Evolutionary conservation across 92 coral and sea anemone species (phyloP).

Genomic region (Pocillopora meandrina): DNA sequence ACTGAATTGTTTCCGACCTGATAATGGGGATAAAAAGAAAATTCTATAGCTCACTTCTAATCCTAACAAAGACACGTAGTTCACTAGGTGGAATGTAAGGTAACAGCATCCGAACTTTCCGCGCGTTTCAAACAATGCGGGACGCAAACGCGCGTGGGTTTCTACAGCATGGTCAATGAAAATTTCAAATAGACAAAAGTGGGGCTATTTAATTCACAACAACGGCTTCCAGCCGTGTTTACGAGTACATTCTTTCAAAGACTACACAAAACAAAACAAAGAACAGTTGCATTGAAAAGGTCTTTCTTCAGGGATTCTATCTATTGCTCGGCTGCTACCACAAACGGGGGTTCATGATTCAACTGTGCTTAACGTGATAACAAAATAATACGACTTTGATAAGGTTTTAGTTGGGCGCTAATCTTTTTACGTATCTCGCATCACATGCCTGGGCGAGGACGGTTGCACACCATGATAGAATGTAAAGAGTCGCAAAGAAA

Average conservation of each 20-base stretch:
- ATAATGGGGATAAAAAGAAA: constrained; percentile 35
- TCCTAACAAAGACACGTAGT: constrained; percentile 48
- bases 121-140: constrained; percentile 39
- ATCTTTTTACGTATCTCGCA: constrained; percentile 55
- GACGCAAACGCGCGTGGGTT: constrained; percentile 28
- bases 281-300: constrained; percentile 19
- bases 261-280: constrained; percentile 44
- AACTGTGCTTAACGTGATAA: constrained; percentile 47
- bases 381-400: constrained; percentile 64
- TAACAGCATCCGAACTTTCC: constrained; percentile 21
- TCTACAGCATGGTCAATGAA: constrained; percentile 4
- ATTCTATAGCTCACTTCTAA: constrained; percentile 27
- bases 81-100: constrained; percentile 31
- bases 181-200: constrained; percentile 41
- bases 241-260: constrained; percentile 49
- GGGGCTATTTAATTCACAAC: constrained; percentile 28
- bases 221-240: constrained; percentile 32
- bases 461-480: constrained; percentile 13
- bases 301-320: not conserved
- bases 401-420: constrained; percentile 63
- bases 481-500: constrained; percentile 8
- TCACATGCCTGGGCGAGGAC: constrained; percentile 60
- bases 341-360: not conserved
- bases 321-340: constrained; percentile 4
- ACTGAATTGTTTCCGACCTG: constrained; percentile 87